Base-by-base conservation (phyloP, 2,113 vertebrate genomes). In the Sardina pilchardus region DNA sequence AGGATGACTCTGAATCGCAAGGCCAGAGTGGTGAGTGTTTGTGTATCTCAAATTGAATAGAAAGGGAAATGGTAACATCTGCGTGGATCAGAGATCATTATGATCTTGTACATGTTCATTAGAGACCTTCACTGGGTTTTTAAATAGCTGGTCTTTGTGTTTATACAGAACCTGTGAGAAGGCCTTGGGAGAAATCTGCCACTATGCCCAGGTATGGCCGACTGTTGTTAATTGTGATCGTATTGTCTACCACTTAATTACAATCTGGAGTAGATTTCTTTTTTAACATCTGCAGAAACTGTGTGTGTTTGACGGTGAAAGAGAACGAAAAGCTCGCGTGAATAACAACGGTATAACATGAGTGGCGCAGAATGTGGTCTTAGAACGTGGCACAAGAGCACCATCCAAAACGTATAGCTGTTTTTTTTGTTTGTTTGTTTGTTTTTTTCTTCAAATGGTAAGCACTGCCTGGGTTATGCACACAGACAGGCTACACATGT, bases 151-250 rank as follows among this genome's bases (percentile, higher is more conserved):
- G n/a, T 17, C 26, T 44, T 12, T 83, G 83, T 12, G 48, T 85
- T 47, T 10, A 12, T 75, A 47, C 88, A 97, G 97, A 98, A 19
- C 81, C 95, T 1, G 47, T 96, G 26, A 96, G 94, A 89, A 96
- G 94, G 92, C 96, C 97, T 1, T 97, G 97, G 97, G 97, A 98
- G 89, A 97, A 97, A 88, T 89, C 95, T 0, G 91, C 96, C 56
- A 95, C 95, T 0, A 93, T 97, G 90, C 93, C 90, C 88, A 97
- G 97, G 97, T 98, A 84, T 42, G 6, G 71, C 34, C 34, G 1
- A 5, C 30, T 36, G 34, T 30, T 78, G 12, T 34, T 17, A 2
- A 26, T 71, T 71, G 63, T 71, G 26, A 34, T 9, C 30, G 63
- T 34, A 14, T 30, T 34, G 0, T 30, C 6, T 48, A 44, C 43